A percentile compares a stretch with the other conserved stretches of the same genome.
These are phyloP conservation scores for Rhinolophus ferrumequinum DNA, from an alignment of 2,113 vertebrate genomes.

Conservation along the genomic window DNA sequence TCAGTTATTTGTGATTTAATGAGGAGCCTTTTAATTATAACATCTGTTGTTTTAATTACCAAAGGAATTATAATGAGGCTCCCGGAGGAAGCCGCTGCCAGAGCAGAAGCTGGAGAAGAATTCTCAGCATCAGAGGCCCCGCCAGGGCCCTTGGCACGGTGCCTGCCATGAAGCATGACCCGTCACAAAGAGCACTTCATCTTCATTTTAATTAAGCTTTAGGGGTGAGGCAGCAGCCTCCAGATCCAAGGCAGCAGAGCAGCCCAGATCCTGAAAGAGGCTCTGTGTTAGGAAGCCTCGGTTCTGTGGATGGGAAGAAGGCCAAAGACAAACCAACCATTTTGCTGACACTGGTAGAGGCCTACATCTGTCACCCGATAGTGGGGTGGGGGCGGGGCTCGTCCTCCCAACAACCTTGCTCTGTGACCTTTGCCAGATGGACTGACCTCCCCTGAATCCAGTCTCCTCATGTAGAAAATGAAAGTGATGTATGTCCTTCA, in stretches of 20 bases:
- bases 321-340: neutral
- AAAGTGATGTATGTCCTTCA: neutral
- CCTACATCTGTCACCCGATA: neutral
- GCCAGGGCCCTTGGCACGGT: conserved; percentile 44
- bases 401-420: neutral
- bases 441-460: neutral
- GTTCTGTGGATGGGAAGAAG: neutral
- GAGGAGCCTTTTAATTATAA: conserved; percentile 83
- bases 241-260: neutral
- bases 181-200: conserved; percentile 69
- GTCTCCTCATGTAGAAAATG: neutral
- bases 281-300: neutral
- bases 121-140: conserved; percentile 58
- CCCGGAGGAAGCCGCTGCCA: conserved; percentile 70
- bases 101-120: conserved; percentile 62
- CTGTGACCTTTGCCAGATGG: neutral
- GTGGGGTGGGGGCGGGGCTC: neutral
- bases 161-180: conserved; percentile 37
- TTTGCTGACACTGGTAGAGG: neutral
- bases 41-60: conserved; percentile 85
- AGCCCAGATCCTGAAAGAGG: neutral
- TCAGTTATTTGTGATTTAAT: conserved; percentile 81
- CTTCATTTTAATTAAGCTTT: conserved; percentile 79
- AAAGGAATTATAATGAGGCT: conserved; percentile 81
- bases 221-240: conserved; percentile 1